Evolutionary conservation across 2,888 invertebrate genomes (phyloP), one percentile per base, ranked within the genome.

Genomic region (Acleris laterana): DNA sequence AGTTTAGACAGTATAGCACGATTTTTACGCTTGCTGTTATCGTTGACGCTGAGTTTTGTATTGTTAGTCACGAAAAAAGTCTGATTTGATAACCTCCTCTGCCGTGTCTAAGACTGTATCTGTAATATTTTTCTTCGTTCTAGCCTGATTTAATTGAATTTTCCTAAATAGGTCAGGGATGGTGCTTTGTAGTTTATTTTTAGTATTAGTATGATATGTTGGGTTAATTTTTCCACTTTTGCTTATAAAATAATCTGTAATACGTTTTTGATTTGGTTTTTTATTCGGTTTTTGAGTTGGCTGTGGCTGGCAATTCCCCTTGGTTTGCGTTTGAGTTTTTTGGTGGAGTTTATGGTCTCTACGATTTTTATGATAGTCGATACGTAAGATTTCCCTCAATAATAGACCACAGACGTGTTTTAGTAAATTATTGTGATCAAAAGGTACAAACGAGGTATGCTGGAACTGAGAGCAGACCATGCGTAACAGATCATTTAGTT

Each of bases 61-160:
- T 42, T 42, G 16, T 55, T 44, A 7, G 13, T 44, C 20, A 57
- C 57, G 57, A 57, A 57, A 57, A 57, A 57, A 57, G 28, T 46
- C 57, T 11, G 22, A 25, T 25, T 46, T 25, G 25, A 11, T 28
- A 11, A 17, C 17, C 3, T 28, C 11, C 11, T 28, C 1, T 17
- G n/a, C 13, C 9, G 17, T 46, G 25, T 11, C 17, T 3, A 17
- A 9, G 19, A 11, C 5, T 16, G 13, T 20, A 55, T 11, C 2
- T 11, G 1, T 22, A 20, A 3, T 3, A 42, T 13, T 7, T 16
- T 25, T 9, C 42, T 42, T 17, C 5, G 13, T 5, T 17, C 17
- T 57, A 1, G n/a, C 13, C 28, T 48, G 57, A 3, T 48, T 57
- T 48, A 48, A 28, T 28, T 57, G 11, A 7, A 28, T 57, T 17